These are phyloP conservation scores for Acleris sparsana DNA, from an alignment of 2,888 invertebrate genomes.

Conservation along the genomic window DNA sequence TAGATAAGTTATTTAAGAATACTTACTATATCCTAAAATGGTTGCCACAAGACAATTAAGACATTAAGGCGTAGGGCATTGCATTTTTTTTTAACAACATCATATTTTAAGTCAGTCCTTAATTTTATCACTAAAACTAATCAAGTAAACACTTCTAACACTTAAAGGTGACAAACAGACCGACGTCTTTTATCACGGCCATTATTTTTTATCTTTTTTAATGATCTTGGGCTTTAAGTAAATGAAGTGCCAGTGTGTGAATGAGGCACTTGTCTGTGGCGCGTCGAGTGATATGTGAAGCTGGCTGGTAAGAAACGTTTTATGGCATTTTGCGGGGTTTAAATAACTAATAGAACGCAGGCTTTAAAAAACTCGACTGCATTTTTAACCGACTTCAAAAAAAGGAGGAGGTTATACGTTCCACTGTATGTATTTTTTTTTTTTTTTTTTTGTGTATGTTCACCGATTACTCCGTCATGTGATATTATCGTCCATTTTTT, in stretches of 20 bases:
- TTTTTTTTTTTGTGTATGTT: too few relatives aligned
- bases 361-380: too few relatives aligned
- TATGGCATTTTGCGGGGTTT: background rate
- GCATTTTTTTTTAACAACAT: background rate
- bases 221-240: slow-evolving; percentile 16
- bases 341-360: background rate
- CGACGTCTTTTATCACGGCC: slow-evolving; percentile 30
- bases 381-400: too few relatives aligned
- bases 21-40: too few relatives aligned
- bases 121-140: slow-evolving; percentile 9
- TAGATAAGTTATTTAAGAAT: too few relatives aligned
- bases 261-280: slow-evolving; percentile 32
- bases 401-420: too few relatives aligned
- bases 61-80: too few relatives aligned
- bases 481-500: too few relatives aligned
- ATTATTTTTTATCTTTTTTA: slow-evolving; percentile 29
- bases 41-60: too few relatives aligned
- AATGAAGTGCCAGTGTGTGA: slow-evolving; percentile 36
- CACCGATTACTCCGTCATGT: too few relatives aligned
- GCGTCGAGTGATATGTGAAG: slow-evolving; percentile 22
- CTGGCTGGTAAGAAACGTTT: slow-evolving; percentile 8
- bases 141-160: slow-evolving; percentile 25
- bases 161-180: slow-evolving; percentile 34
- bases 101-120: background rate
- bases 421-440: too few relatives aligned